Conservation (phyloP, 2,113 vertebrate species). For the Phasianus colchicus region DNA sequence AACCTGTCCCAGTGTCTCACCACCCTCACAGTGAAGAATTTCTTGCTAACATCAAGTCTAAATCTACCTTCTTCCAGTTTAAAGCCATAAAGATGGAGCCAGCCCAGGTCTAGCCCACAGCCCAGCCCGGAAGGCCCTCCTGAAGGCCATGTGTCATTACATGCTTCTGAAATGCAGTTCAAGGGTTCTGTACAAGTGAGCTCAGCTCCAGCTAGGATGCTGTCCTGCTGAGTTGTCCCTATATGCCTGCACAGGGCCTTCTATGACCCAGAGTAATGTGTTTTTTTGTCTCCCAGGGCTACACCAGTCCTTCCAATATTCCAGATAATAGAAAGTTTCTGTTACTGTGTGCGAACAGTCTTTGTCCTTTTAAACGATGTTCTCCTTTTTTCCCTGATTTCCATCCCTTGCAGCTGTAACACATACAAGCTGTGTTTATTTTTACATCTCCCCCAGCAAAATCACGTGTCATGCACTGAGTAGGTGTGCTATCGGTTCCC, state of each 20-base stretch:
- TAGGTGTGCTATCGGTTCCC: background rate
- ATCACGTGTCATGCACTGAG: background rate
- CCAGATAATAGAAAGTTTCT: background rate
- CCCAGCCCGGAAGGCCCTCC: background rate
- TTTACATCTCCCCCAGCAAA: background rate
- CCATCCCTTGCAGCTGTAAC: background rate
- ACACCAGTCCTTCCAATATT: background rate
- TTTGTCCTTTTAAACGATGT: background rate
- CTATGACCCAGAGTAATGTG: background rate
- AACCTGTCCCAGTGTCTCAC: no score
- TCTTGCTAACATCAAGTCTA: no score
- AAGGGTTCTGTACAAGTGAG: background rate
- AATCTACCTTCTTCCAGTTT: no score
- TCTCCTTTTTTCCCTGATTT: background rate
- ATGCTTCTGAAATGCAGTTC: background rate
- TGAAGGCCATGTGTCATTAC: background rate
- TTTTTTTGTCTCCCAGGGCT: background rate
- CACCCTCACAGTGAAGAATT: no score
- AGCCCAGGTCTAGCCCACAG: background rate
- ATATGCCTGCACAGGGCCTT: background rate
- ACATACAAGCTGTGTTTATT: background rate
- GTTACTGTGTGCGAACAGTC: background rate
- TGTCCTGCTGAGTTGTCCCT: background rate
- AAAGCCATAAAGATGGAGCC: no score
- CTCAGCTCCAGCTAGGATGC: background rate